These are phyloP conservation scores for Sebastes hopkinsi DNA, from an alignment of 2,797 vertebrate species.

Conservation along the genomic window DNA sequence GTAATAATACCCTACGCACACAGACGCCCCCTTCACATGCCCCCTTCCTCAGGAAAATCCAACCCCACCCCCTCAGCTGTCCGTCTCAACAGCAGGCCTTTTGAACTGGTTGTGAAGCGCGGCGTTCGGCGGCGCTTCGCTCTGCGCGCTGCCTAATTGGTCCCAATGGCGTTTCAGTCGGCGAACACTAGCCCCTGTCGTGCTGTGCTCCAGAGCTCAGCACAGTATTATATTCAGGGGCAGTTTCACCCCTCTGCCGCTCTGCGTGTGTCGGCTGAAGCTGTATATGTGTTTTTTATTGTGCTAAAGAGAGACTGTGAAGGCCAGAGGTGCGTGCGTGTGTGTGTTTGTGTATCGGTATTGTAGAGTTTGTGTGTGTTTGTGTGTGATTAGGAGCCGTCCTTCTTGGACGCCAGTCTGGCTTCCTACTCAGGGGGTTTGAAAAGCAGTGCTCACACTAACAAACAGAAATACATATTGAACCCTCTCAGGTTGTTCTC, in stretches of 20 bases:
- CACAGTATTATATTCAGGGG: conserved; percentile 40
- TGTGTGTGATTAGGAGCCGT: conserved; percentile 2
- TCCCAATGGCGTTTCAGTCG: conserved; percentile 70
- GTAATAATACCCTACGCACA: conserved; percentile 52
- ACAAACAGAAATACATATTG: neutral
- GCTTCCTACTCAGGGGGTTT: neutral
- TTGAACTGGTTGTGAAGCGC: conserved; percentile 65
- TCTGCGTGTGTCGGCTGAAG: conserved; percentile 10
- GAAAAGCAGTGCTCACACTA: neutral
- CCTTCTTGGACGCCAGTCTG: conserved; percentile 4
- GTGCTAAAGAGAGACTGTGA: conserved; percentile 9
- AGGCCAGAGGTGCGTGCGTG: conserved; percentile 3
- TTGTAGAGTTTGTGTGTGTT: neutral
- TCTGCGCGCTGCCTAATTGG: conserved; percentile 70
- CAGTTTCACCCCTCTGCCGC: conserved; percentile 33
- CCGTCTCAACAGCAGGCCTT: conserved; percentile 59
- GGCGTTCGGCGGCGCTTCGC: conserved; percentile 50
- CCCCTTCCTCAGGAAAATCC: conserved; percentile 34
- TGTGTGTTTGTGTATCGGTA: conserved; percentile 19
- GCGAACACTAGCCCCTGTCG: conserved; percentile 50
- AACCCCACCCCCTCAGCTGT: conserved; percentile 59
- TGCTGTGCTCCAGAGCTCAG: conserved; percentile 53
- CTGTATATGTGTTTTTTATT: conserved; percentile 25
- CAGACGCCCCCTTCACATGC: conserved; percentile 34
- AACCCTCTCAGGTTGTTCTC: neutral